Conservation (phyloP, 2,888 invertebrate species). For the Ochropleura leucogaster region DNA sequence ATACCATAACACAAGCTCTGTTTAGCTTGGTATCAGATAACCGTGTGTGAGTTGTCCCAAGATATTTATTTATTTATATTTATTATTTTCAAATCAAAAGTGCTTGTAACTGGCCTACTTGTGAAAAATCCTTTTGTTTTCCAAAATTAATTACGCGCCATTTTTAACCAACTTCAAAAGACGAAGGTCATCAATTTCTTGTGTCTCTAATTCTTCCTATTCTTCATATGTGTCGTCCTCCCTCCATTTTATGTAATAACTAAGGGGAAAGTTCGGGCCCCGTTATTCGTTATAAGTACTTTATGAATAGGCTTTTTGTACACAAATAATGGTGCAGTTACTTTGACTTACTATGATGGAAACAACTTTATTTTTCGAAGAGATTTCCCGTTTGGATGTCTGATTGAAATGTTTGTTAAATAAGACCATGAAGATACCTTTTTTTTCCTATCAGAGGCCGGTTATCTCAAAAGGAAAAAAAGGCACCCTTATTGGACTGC, state of each 20-base stretch:
- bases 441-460: too few species aligned
- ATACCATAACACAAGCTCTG: too few species aligned
- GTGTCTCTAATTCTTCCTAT: not conserved
- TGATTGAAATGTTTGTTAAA: conserved; percentile 7
- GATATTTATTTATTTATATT: too few species aligned
- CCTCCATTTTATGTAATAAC: conserved; percentile 35
- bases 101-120: too few species aligned
- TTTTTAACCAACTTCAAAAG: conserved; percentile 10
- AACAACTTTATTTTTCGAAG: conserved; percentile 29
- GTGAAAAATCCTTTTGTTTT: not conserved
- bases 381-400: not conserved
- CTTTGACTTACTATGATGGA: conserved; percentile 58
- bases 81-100: too few species aligned
- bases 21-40: too few species aligned
- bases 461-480: too few species aligned
- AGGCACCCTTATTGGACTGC: too few species aligned
- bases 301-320: conserved; percentile 51
- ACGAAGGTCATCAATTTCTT: not conserved
- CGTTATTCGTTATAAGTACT: conserved; percentile 48
- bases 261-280: conserved; percentile 48
- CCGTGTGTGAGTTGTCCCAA: too few species aligned
- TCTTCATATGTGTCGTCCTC: conserved; percentile 2
- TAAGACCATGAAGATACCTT: not conserved
- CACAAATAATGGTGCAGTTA: conserved; percentile 61
- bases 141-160: not conserved